Base-by-base conservation (phyloP, 1,140 invertebrate genomes). In the Hypothenemus hampei region DNA sequence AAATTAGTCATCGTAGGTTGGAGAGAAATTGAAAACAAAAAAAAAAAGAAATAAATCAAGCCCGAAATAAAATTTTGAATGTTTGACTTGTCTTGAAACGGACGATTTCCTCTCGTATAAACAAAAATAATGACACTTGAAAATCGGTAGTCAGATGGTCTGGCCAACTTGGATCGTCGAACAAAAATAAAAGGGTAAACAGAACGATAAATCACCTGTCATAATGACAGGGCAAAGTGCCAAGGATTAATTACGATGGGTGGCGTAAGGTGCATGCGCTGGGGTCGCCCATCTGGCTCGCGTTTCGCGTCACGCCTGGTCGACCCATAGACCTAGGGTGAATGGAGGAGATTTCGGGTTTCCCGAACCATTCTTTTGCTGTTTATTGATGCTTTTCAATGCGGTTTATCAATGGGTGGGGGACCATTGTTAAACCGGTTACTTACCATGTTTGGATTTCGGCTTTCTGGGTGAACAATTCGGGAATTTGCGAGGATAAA, bases 161-260 rank as follows among this genome's bases (percentile, higher is more conserved):
- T 51, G 7, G 43, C n/a, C n/a, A 51, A 51, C 43, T 41, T 36
- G 8, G 22, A 22, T 43, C 21, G 36, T 39, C 13, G 36, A 24
- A 26, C 39, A 40, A 51, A 51, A 51, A 51, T 51, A 51, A 51
- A 51, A 51, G 49, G 49, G 49, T 51, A 51, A 51, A 51, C 49
- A 51, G 49, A 7, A 40, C 49, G 35, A 51, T 51, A 51, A 51
- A 51, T 51, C 49, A 51, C 49, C 49, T 51, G 49, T 20, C 37
- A 51, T 22, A 51, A 51, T 51, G 36, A 41, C 37, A 51, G 49
- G 49, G 36, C 49, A 48, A 43, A 43, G 40, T 43, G 40, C 29
- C 47, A 39, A 41, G 49, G 24, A 51, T 51, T 51, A 51, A 51
- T 51, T 51, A 22, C 37, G 31, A n/a, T 24, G 46, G 46, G 35